Base-by-base conservation (phyloP, 92 coral and sea anemone species). In the Siderastrea siderea region DNA sequence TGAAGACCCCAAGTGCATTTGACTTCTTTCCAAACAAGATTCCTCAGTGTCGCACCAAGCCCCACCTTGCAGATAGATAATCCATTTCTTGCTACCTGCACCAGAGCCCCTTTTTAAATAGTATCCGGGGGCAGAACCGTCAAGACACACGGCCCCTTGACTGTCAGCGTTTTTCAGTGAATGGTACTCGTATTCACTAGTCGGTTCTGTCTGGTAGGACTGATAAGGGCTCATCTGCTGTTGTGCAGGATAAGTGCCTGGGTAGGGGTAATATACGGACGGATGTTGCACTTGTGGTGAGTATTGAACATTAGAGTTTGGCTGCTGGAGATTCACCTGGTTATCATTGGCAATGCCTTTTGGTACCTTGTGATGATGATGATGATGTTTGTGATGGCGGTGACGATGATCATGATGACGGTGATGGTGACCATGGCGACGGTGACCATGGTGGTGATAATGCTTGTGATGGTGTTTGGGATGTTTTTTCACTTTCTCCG, bases 11-110 rank as follows among this genome's bases (percentile, higher is more conserved):
- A 94, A 78, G 60, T 86, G 57, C 17, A 92, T 88, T 19, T 77
- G 75, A 75, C 96, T 98, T 59, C 99, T 82, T 3, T 84, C 63
- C 66, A 88, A 96, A 79, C 99, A 98, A 38, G 95, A 65, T 52
- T 81, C 62, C 71, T 89, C 77, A 61, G 88, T 92, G 63, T 93
- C 94, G 51, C 99, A 98, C 99, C 99, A 98, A 1, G 99, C 99
- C 1, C 99, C 99, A 3, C 99, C 99, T 50, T 92, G 89, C 17
- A 98, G 83, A 85, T 92, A 93, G 51, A 98, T 72, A 19, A 96
- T 96, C 99, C 99, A 98, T 15, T 87, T 92, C 19, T 79, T 86
- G 65, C 16, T 69, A 16, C 96, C 99, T 11, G 10, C 15, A 1
- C 88, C 87, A 14, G 87, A 66, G 44, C 99, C 99, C 87, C 81